Conservation (phyloP, 2,113 vertebrate species). For the Pseudonaja textilis region DNA sequence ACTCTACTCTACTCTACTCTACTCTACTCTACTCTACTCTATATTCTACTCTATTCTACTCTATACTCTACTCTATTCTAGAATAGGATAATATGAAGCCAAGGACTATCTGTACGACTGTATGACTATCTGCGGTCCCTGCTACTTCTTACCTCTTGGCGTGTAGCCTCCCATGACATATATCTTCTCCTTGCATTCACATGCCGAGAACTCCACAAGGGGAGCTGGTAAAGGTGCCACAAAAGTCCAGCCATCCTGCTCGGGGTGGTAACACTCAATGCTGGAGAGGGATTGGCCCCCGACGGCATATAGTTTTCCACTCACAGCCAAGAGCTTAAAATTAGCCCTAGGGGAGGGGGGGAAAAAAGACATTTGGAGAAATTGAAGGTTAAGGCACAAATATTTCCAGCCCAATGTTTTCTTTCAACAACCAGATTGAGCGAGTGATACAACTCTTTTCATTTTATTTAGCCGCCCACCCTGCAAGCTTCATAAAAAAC, state of each 20-base stretch:
- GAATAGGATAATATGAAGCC: too few species aligned
- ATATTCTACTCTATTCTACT: too few species aligned
- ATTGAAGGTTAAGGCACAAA: neutral
- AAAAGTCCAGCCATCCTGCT: slow-evolving; percentile 91
- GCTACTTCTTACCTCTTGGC: slow-evolving; percentile 76
- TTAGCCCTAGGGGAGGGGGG: slow-evolving; percentile 85
- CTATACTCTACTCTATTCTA: too few species aligned
- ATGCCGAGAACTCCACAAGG: slow-evolving; percentile 92
- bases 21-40: too few species aligned
- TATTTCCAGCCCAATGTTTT: neutral
- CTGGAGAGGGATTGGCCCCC: slow-evolving; percentile 90
- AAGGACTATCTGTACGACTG: too few species aligned
- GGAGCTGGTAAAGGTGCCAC: slow-evolving; percentile 89
- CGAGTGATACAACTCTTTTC: neutral
- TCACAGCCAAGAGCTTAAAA: slow-evolving; percentile 90
- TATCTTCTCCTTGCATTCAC: slow-evolving; percentile 91
- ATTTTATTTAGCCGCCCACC: too few species aligned
- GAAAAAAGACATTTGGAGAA: slow-evolving; percentile 23
- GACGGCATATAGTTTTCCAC: slow-evolving; percentile 88
- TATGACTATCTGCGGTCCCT: too few species aligned
- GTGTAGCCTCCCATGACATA: slow-evolving; percentile 96
- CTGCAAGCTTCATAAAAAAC: too few species aligned
- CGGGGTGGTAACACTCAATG: slow-evolving; percentile 90
- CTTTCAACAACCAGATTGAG: neutral
- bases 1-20: too few species aligned